Evolutionary conservation across 1,140 invertebrate species (phyloP).

Genomic region (Listronotus oregonensis): DNA sequence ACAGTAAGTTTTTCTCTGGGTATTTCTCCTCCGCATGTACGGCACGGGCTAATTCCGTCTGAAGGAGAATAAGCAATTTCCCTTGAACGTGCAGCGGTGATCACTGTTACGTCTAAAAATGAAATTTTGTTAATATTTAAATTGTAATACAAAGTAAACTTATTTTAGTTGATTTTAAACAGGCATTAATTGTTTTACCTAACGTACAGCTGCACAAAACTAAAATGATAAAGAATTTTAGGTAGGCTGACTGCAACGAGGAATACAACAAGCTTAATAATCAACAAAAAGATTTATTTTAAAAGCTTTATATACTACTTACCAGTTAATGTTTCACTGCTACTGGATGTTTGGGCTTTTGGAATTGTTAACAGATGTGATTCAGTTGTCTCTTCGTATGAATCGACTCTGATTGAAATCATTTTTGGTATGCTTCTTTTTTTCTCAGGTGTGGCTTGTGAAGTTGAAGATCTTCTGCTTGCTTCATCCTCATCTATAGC

Average conservation of each 20-base stretch:
- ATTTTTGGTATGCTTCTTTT: constrained; percentile 35
- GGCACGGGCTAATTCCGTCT: constrained; percentile 5
- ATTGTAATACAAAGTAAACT: no score
- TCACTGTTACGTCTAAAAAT: no score
- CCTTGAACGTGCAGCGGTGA: no score
- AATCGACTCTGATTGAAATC: constrained; percentile 48
- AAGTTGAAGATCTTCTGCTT: constrained; percentile 11
- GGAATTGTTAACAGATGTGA: constrained; percentile 67
- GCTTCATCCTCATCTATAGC: constrained; percentile 62
- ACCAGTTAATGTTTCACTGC: constrained; percentile 77
- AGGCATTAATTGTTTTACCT: no score
- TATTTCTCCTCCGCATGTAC: constrained; percentile 25
- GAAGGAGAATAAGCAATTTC: no score
- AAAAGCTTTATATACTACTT: constrained; percentile 33
- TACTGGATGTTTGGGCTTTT: constrained; percentile 64
- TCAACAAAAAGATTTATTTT: no score
- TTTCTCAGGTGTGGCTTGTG: constrained; percentile 23
- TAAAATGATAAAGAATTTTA: no score
- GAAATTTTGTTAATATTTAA: no score
- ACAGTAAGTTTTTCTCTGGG: constrained; percentile 26
- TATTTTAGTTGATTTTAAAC: no score
- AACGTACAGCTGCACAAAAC: no score
- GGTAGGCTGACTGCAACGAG: no score
- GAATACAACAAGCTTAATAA: no score
- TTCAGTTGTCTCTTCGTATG: constrained; percentile 27